phyloP scores from a whole-genome alignment of 1,140 invertebrate species.

The Cardiocondyla obscurior region DNA sequence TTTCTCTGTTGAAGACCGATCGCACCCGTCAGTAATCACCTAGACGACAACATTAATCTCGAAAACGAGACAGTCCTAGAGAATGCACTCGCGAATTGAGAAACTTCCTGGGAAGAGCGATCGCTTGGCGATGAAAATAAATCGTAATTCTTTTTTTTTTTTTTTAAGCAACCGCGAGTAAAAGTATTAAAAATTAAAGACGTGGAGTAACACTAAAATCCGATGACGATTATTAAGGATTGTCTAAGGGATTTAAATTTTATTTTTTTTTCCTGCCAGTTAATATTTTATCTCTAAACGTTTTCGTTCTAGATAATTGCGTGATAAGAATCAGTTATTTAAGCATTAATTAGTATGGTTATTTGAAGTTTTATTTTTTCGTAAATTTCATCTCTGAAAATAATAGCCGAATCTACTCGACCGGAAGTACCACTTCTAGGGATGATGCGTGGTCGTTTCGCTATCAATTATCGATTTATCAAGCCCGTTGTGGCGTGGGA shows the following conservation, averaged over 20 bases:
- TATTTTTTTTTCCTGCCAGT: neutral
- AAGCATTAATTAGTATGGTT: neutral
- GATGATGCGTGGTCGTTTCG: neutral
- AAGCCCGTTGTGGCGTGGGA: slow-evolving; percentile 56
- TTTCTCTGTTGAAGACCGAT: slow-evolving; percentile 43
- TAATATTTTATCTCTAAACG: neutral
- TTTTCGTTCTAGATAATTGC: neutral
- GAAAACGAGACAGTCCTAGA: slow-evolving; percentile 2
- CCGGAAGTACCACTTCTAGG: slow-evolving; percentile 15
- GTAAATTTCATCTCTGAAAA: neutral
- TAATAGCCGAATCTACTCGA: neutral
- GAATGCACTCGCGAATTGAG: neutral
- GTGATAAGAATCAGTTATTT: neutral
- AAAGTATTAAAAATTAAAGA: neutral
- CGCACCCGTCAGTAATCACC: slow-evolving; percentile 32
- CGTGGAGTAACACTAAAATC: no score
- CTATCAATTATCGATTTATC: slow-evolving; percentile 39
- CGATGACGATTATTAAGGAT: neutral
- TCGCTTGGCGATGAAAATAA: neutral
- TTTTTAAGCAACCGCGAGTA: neutral
- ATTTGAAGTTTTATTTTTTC: neutral
- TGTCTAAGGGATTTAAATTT: neutral
- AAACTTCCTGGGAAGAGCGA: neutral
- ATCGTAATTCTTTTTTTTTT: no score
- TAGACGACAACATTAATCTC: neutral